Base-by-base conservation (phyloP, 2,888 invertebrate genomes). In the Chrysodeixis includens region DNA sequence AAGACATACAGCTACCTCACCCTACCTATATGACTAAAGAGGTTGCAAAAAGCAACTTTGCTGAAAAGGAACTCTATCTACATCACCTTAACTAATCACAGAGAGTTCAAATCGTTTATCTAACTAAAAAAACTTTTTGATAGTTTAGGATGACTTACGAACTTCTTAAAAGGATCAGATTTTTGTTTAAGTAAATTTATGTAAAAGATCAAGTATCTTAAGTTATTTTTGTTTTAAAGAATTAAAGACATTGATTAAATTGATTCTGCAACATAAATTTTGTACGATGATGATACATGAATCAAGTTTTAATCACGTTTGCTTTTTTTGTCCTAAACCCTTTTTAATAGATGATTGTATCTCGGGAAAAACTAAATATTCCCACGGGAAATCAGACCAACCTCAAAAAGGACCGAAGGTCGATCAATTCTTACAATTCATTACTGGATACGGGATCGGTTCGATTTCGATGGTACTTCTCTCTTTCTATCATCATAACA, bases 401-500 rank as follows among this genome's bases (percentile, higher is more conserved):
- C 51, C 44, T 62, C 66, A 72, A 66, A 69, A 71, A 74, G 61
- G 66, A 62, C 62, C 71, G 60, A 61, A 44, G 26, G 7, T 12
- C 46, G 40, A 76, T 71, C 74, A 57, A 71, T 76, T 65, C 71
- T 54, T 66, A 54, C 59, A 46, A 71, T 74, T 74, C 65, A 62
- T 64, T 78, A 63, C 66, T 62, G 70, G 51, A 64, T 63, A 62
- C 30, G 30, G 26, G 55, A 78, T 72, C 64, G 79, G 76, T 76
- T 73, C 64, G 66, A 71, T 78, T 84, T 74, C 62, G 62, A 78
- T 83, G 62, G 58, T 69, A 56, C 46, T 18, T 62, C 66, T 81
- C 76, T 74, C 81, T 71, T 71, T 84, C 79, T 74, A 69, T 63
- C 76, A 76, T 70, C 71, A 78, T 78, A 77, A 75, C 63, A 71